Base-by-base conservation (phyloP, 2,113 vertebrate genomes). In the Puntigrus tetrazona region DNA sequence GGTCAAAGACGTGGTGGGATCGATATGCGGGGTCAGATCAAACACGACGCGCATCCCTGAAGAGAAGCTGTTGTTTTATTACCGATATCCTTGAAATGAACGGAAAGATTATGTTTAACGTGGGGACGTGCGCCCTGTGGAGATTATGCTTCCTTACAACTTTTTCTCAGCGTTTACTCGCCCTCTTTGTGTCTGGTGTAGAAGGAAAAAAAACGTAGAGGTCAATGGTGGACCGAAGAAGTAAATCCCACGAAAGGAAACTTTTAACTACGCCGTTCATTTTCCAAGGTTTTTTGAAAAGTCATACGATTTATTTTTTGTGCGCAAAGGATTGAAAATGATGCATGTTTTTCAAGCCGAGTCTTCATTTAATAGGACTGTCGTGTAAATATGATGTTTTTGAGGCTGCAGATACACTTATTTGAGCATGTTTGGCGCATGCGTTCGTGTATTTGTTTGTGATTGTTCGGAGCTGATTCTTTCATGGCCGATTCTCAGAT, bases 21-120 rank as follows among this genome's bases (percentile, higher is more conserved):
- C 74, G 31, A 73, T 65, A 38, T 47, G 72, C 47, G 63, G 27
- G n/a, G 72, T 76, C 55, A 18, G n/a, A 41, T 65, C 74, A 69
- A 77, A 38, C 29, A 45, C 31, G 81, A 31, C 41, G 65, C 57
- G 47, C n/a, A 31, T 20, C 43, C 31, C 34, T 52, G 41, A 27
- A 50, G n/a, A 82, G 22, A 65, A 50, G 1, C 11, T 8, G 22
- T 16, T 57, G 3, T 65, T 69, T 18, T 45, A 47, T 45, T 22
- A 38, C n/a, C 25, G 43, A 43, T 22, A 59, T 82, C 50, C 34
- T 70, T 73, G 22, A 18, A 29, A 61, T 43, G 1, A 29, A 61
- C 43, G 7, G 7, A 20, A 36, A 67, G 27, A 25, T 55, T 31
- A 55, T 50, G n/a, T n/a, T n/a, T n/a, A n/a, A n/a, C n/a, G n/a